Evolutionary conservation across 2,888 invertebrate genomes (phyloP), one percentile per base, ranked within the genome.

Genomic region (Neoaliturus tenellus): DNA sequence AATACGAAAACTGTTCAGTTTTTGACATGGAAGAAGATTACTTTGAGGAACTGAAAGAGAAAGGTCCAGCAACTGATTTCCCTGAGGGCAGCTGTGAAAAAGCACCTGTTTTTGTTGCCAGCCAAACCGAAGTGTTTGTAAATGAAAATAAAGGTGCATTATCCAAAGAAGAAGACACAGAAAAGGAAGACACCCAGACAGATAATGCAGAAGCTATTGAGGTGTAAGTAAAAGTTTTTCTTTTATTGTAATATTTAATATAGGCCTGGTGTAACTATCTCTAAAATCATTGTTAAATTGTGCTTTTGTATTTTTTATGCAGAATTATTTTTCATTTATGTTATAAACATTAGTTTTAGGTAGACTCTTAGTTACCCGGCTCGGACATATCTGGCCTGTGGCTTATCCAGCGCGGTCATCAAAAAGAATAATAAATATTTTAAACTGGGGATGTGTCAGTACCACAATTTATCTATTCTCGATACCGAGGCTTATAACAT

Each of bases 21-120:
- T 75, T 44, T 44, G 75, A 75, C 28, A 23, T 31, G 20, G 75
- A 75, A 48, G 75, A 75, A 75, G 75, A 75, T n/a, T 23, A 75
- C 17, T 75, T 75, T 75, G 75, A 44, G 17, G 75, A 75, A 14
- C 41, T n/a, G 4, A 75, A 75, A 48, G 48, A 75, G 10, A 44
- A 75, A 1, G 17, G 1, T 10, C 14, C 0, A 75, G 25, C 10
- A 12, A 44, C 6, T 31, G 17, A 4, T 23, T 17, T 20, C 14
- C 28, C 48, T 12, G 75, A 48, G 8, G 10, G 23, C 17, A 31
- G n/a, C 44, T 12, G 4, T 48, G 28, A 28, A 10, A 41, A 3
- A 75, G 8, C n/a, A n/a, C 28, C 75, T 23, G 25, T 28, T 14
- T 75, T 75, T 75, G 35, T 75, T 44, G 75, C 75, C 33, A 75